Evolutionary conservation across 2,888 invertebrate genomes (phyloP), one percentile per base, ranked within the genome.

Genomic region (Chrysolina americana): DNA sequence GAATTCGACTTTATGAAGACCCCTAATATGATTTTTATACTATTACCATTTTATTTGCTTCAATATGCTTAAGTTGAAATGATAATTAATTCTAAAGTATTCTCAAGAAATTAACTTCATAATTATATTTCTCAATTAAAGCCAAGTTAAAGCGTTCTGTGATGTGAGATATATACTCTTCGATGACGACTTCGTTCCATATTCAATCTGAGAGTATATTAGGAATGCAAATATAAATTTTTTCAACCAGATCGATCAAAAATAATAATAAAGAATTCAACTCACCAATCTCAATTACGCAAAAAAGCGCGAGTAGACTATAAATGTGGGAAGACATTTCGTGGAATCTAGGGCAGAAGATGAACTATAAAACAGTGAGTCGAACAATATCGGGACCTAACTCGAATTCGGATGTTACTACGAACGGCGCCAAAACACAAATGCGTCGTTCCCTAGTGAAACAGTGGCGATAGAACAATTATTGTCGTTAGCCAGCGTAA

Each of bases 301-400:
- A 65, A 15, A 74, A 48, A 66, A 78, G 28, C 19, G 70, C 77
- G n/a, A 78, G n/a, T 11, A 68, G 23, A 65, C 53, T 74, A 28
- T 77, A 53, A 48, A 77, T 36, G 69, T 71, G 63, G 28, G 74
- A 74, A 68, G 71, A 70, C 78, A 78, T 78, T 75, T 65, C 64
- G 59, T 44, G 50, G 41, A 72, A 48, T 63, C 36, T 63, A 17
- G 17, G 5, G 5, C 36, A 17, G 19, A 17, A n/a, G 23, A 1
- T 17, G 63, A 13, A 48, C 48, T 48, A n/a, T 10, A 17, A 48
- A 17, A 36, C 36, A 6, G 36, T 36, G 5, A 10, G n/a, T 17
- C 8, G 10, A 8, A 17, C 5, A 17, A 17, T 48, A 17, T 17
- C n/a, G 17, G 17, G 48, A 48, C 8, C 36, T 9, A 17, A 17